A percentile compares a stretch with the other conserved stretches of the same genome.
These are phyloP conservation scores for Galleria mellonella DNA, from an alignment of 1,140 invertebrate species.

Conservation along the genomic window DNA sequence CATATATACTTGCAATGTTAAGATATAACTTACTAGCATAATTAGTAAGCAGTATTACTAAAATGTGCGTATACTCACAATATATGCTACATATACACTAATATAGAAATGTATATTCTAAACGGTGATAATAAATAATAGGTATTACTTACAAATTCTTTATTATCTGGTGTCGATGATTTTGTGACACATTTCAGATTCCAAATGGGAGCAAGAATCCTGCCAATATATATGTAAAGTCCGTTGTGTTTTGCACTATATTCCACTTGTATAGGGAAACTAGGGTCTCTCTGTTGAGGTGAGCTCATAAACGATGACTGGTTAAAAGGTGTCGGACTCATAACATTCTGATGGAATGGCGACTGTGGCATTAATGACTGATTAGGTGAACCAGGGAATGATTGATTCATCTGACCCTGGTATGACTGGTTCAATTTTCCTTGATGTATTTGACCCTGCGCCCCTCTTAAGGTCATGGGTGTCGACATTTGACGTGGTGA, in stretches of 20 bases:
- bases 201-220: conserved; percentile 91
- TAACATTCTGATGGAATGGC: conserved; percentile 46
- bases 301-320: conserved; percentile 52
- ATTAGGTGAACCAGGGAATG: conserved; percentile 32
- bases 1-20: too few species aligned
- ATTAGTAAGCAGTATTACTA: too few species aligned
- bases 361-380: conserved; percentile 43
- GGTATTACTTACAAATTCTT: conserved; percentile 75
- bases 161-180: conserved; percentile 74
- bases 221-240: conserved; percentile 91
- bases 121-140: conserved; percentile 6
- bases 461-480: conserved; percentile 58
- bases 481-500: conserved; percentile 70
- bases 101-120: too few species aligned
- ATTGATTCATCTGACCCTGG: conserved; percentile 44
- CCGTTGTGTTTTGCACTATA: conserved; percentile 95
- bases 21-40: too few species aligned
- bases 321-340: conserved; percentile 45
- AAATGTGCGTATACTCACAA: too few species aligned
- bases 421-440: conserved; percentile 49
- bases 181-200: conserved; percentile 82
- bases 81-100: too few species aligned
- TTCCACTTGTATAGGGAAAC: conserved; percentile 71
- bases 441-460: conserved; percentile 43
- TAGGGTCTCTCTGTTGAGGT: conserved; percentile 45